phyloP scores from a whole-genome alignment of 2,113 vertebrate genomes.

The Lampris megalopsis region DNA sequence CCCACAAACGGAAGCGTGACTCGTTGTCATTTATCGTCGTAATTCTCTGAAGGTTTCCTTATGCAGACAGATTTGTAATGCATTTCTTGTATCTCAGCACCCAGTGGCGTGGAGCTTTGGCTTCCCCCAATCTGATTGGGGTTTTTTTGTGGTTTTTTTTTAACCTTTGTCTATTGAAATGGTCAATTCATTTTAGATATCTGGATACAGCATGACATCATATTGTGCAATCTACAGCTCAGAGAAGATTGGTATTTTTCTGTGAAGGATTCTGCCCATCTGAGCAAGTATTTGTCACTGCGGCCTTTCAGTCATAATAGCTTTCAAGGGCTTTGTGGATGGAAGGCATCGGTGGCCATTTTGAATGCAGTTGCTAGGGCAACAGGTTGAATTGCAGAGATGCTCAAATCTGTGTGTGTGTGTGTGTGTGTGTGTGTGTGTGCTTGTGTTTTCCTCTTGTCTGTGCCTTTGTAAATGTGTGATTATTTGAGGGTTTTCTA shows the following conservation, averaged over 20 bases:
- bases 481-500: slow-evolving; percentile 62
- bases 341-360: slow-evolving; percentile 63
- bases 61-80: background rate
- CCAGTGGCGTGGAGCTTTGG: background rate
- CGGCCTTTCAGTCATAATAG: slow-evolving; percentile 37
- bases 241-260: background rate
- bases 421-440: slow-evolving; percentile 21
- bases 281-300: slow-evolving; percentile 35
- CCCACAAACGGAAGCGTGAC: background rate
- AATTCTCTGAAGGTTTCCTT: background rate
- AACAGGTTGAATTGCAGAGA: slow-evolving; percentile 71
- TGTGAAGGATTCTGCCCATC: slow-evolving; percentile 12
- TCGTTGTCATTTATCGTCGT: slow-evolving; percentile 12
- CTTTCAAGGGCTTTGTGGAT: slow-evolving; percentile 49
- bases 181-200: background rate
- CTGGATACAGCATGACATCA: background rate
- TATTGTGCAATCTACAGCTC: background rate
- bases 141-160: background rate
- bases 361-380: slow-evolving; percentile 78
- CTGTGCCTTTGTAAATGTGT: slow-evolving; percentile 37
- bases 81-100: background rate
- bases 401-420: slow-evolving; percentile 16
- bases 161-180: background rate
- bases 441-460: slow-evolving; percentile 9
- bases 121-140: too few relatives aligned